A percentile compares a stretch with the other conserved stretches of the same genome.
Evolutionary conservation across 2,888 invertebrate species (phyloP).

Genomic region (Morinoia aosen): DNA sequence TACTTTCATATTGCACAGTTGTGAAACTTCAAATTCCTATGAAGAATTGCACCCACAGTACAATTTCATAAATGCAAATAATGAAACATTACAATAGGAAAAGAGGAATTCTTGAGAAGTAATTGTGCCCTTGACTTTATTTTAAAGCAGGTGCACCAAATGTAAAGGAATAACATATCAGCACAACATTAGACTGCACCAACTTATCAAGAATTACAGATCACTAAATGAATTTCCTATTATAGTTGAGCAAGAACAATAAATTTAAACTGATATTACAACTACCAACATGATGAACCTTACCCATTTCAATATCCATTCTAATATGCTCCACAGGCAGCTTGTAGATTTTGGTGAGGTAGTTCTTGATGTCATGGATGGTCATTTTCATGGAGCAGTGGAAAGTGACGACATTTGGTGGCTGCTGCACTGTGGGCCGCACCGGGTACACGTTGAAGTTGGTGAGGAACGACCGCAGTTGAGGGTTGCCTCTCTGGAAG

Average conservation of each 20-base stretch:
- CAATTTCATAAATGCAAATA: too few relatives aligned
- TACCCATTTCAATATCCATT: slow-evolving; percentile 82
- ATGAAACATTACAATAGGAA: too few relatives aligned
- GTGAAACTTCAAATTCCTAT: too few relatives aligned
- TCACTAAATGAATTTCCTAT: background rate
- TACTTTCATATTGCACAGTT: too few relatives aligned
- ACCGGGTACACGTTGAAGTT: slow-evolving; percentile 98
- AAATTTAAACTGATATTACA: background rate
- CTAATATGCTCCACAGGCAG: slow-evolving; percentile 84
- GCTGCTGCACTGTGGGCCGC: slow-evolving; percentile 78
- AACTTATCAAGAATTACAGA: too few relatives aligned
- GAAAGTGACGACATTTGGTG: slow-evolving; percentile 88
- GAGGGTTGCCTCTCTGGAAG: slow-evolving; percentile 94
- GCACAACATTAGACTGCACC: too few relatives aligned
- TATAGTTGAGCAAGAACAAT: background rate
- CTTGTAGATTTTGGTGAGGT: slow-evolving; percentile 95
- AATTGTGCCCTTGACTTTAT: too few relatives aligned
- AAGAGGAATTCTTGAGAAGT: too few relatives aligned
- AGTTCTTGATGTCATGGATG: slow-evolving; percentile 88
- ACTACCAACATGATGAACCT: slow-evolving; percentile 68
- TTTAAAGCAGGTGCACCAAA: too few relatives aligned
- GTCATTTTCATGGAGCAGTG: slow-evolving; percentile 96
- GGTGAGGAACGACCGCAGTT: slow-evolving; percentile 90
- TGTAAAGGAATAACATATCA: too few relatives aligned
- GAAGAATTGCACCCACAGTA: too few relatives aligned